Conservation (phyloP, 2,888 invertebrate genomes). For the Rhagonycha fulva region DNA sequence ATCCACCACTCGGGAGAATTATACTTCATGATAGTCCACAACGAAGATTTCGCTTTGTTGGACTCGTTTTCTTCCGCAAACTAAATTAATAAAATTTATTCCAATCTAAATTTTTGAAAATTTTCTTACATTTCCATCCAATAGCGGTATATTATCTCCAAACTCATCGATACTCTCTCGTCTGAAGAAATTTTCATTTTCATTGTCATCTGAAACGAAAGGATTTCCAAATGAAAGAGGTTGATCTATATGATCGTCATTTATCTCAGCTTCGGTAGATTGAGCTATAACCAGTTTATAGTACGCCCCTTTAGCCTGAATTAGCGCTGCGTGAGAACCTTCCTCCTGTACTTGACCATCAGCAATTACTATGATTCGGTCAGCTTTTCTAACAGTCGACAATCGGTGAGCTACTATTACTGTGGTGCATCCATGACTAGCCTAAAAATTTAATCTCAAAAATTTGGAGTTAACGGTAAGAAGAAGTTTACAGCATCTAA, state of each 20-base stretch:
- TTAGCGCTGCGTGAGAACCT: constrained; percentile 72
- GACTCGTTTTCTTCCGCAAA: not conserved
- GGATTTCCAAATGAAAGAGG: not conserved
- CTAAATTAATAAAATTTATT: not conserved
- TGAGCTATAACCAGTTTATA: constrained; percentile 73
- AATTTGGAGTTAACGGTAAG: not conserved
- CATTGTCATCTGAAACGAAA: not conserved
- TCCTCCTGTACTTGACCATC: constrained; percentile 70
- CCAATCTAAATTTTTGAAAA: not conserved
- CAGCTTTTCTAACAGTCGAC: constrained; percentile 73
- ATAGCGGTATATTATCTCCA: not conserved
- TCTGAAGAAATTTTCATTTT: not conserved
- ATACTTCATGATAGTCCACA: constrained; percentile 59
- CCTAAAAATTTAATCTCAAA: constrained; percentile 52
- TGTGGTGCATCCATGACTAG: constrained; percentile 75
- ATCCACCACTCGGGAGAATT: constrained; percentile 72
- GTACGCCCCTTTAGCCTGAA: constrained; percentile 68
- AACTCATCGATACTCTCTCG: constrained; percentile 7
- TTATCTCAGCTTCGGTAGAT: constrained; percentile 36
- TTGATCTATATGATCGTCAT: not conserved
- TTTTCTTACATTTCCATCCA: not conserved
- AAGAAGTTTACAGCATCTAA: constrained; percentile 65
- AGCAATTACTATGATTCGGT: constrained; percentile 73
- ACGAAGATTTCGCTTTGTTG: constrained; percentile 4
- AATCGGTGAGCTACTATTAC: constrained; percentile 79